Conservation (phyloP, 2,113 vertebrate species). For the Copsychus sechellarum region DNA sequence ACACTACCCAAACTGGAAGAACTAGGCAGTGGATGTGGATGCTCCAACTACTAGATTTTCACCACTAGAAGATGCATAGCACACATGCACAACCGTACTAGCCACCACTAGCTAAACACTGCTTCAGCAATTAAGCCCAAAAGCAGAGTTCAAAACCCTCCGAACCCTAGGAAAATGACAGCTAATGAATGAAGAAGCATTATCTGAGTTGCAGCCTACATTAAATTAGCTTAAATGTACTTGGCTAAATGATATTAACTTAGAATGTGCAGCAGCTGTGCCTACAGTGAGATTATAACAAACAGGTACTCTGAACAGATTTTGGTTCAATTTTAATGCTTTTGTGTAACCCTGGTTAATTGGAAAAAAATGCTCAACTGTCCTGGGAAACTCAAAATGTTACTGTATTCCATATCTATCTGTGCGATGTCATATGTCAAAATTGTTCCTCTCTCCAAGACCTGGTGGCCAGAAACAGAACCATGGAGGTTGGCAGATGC, state of each 20-base stretch:
- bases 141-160: not conserved
- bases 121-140: not conserved
- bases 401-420: not conserved
- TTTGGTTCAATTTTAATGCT: not conserved
- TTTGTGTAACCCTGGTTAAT: not conserved
- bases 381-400: not conserved
- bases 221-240: not conserved
- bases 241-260: not conserved
- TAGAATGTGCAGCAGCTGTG: not conserved
- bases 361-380: not conserved
- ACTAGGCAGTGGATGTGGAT: not conserved
- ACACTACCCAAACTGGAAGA: not conserved
- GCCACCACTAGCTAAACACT: not conserved
- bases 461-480: not conserved
- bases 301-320: not conserved
- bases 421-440: not conserved
- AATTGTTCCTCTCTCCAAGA: not conserved
- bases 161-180: not conserved
- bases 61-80: not conserved
- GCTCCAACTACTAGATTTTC: not conserved
- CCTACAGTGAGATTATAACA: not conserved
- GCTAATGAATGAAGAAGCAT: not conserved
- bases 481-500: not conserved
- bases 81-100: not conserved
- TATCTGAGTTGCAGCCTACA: not conserved